phyloP scores from a whole-genome alignment of 2,888 invertebrate genomes.

The Ischnus inquisitorius region DNA sequence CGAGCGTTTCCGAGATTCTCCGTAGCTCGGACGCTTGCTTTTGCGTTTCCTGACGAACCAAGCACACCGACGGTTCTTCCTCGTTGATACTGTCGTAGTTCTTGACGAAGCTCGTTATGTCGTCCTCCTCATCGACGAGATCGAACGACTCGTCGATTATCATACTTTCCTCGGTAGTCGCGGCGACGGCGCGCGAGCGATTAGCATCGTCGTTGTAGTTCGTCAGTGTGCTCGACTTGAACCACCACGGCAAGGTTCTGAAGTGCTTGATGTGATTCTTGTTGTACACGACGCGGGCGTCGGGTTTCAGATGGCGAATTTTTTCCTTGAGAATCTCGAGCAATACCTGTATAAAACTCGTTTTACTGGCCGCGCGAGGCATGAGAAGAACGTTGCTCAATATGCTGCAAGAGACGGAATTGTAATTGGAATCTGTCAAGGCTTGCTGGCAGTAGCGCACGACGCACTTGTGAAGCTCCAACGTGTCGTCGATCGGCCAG shows the following conservation, averaged over 20 bases:
- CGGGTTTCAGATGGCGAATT: constrained; percentile 73
- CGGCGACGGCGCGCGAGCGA: background rate
- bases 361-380: constrained; percentile 65
- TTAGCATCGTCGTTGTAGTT: constrained; percentile 70
- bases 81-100: constrained; percentile 53
- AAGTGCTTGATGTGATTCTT: constrained; percentile 87
- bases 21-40: constrained; percentile 47
- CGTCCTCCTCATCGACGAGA: constrained; percentile 23
- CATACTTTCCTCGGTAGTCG: background rate
- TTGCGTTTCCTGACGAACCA: constrained; percentile 42
- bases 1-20: constrained; percentile 84
- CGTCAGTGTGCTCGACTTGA: constrained; percentile 81
- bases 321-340: constrained; percentile 79
- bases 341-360: constrained; percentile 79
- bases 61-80: constrained; percentile 9
- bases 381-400: constrained; percentile 77
- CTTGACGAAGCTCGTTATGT: constrained; percentile 27
- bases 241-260: constrained; percentile 88
- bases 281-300: constrained; percentile 87
- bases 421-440: constrained; percentile 72
- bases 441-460: constrained; percentile 76
- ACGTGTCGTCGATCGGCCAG: constrained; percentile 80
- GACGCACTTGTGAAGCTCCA: constrained; percentile 75
- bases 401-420: constrained; percentile 74
- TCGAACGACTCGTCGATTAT: constrained; percentile 31